These are phyloP conservation scores for Xyliphius kryptos DNA, from an alignment of 2,113 vertebrate genomes.

Conservation along the genomic window DNA sequence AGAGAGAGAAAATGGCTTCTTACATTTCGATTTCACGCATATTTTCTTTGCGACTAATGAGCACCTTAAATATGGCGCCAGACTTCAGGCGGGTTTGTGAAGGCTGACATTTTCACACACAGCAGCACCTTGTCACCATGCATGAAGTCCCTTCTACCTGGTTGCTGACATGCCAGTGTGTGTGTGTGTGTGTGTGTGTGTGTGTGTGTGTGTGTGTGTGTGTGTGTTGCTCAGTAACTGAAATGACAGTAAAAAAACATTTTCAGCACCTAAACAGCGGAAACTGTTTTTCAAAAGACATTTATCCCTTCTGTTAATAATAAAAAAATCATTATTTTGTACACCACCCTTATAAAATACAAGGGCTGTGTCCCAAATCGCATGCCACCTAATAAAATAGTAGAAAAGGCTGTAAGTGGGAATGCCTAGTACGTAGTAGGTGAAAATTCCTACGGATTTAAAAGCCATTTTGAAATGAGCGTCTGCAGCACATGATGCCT, in stretches of 20 bases:
- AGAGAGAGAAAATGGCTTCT: constrained; percentile 58
- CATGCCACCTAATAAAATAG: no score
- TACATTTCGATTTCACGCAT: constrained; percentile 66
- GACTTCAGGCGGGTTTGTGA: constrained; percentile 59
- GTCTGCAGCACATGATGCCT: no score
- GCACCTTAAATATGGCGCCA: constrained; percentile 67
- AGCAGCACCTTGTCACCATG: constrained; percentile 65
- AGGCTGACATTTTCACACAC: constrained; percentile 70
- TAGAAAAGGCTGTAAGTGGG: no score
- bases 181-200: constrained; percentile 33
- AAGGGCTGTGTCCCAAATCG: no score
- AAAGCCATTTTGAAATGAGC: no score
- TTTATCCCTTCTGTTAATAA: no score
- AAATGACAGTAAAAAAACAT: constrained; percentile 44
- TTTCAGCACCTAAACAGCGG: constrained; percentile 44
- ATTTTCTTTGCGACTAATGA: constrained; percentile 73
- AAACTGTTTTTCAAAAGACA: constrained; percentile 27
- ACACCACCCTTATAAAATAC: constrained; percentile 33
- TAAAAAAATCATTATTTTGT: constrained; percentile 26
- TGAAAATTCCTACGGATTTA: no score
- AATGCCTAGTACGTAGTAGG: no score
- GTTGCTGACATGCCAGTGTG: constrained; percentile 45
- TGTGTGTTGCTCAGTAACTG: constrained; percentile 39
- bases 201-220: constrained; percentile 12
- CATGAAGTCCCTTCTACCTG: constrained; percentile 67